These are phyloP conservation scores for Catajapyx aquilonaris DNA, from an alignment of 1,140 invertebrate species.

Conservation along the genomic window DNA sequence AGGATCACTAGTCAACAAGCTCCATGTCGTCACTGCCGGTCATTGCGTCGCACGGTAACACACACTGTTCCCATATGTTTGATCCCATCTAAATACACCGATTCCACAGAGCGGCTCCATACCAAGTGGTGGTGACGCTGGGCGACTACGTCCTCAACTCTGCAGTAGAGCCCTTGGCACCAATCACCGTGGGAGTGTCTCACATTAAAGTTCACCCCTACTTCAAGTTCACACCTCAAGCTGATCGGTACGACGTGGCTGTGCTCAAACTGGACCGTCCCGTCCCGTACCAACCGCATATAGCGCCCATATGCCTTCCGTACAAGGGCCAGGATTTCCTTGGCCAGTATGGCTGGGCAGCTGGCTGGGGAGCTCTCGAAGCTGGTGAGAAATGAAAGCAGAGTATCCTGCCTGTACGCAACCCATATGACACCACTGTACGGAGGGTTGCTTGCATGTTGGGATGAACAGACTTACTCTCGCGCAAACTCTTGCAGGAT, in stretches of 20 bases:
- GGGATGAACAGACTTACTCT: no score
- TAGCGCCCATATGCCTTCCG: constrained; percentile 78
- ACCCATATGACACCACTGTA: no score
- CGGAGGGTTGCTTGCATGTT: no score
- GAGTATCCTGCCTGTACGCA: no score
- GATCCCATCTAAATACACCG: no score
- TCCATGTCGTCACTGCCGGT: constrained; percentile 86
- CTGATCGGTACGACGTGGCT: constrained; percentile 75
- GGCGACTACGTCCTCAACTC: constrained; percentile 89
- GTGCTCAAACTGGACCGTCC: constrained; percentile 69
- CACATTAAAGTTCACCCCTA: constrained; percentile 79
- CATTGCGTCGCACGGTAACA: constrained; percentile 75
- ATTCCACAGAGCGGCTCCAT: constrained; percentile 50
- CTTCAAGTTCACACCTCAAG: constrained; percentile 86
- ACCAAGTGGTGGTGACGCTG: constrained; percentile 74
- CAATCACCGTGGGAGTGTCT: constrained; percentile 72
- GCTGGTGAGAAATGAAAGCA: constrained; percentile 34
- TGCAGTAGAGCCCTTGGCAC: constrained; percentile 66
- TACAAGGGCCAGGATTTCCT: constrained; percentile 74
- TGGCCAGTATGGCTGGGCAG: constrained; percentile 75
- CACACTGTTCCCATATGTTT: no score
- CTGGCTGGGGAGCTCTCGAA: constrained; percentile 84
- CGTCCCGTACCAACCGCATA: constrained; percentile 73
- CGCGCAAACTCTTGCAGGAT: constrained; percentile 41
- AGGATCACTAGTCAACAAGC: constrained; percentile 72